Base-by-base conservation (phyloP, 2,888 invertebrate genomes). In the Nemotelus nigrinus region DNA sequence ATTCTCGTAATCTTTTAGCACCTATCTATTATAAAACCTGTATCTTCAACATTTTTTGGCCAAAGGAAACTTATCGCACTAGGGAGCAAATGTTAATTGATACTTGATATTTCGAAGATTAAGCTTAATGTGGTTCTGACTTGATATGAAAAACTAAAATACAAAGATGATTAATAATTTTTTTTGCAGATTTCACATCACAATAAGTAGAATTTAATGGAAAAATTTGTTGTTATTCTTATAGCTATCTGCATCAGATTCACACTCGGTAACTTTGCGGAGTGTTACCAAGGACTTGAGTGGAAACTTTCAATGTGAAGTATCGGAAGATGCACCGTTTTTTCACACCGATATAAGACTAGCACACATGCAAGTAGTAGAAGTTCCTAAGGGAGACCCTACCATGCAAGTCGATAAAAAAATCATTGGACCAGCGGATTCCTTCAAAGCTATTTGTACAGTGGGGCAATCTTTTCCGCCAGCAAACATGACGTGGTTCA, bases 321-420 rank as follows among this genome's bases (percentile, higher is more conserved):
- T 90, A 58, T 89, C 89, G n/a, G 90, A 89, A 79, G 90, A 90
- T 85, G 89, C 89, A 53, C 90, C 90, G 5, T 86, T 89, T 68
- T 90, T 90, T 81, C 90, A 90, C 82, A 90, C 90, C 25, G 89
- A 89, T 79, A 89, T 89, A 80, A 87, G 88, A 57, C 85, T 88
- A 7, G 88, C 89, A 53, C 86, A 88, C 81, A 88, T 90, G 87
- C 89, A 89, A 82, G 89, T 90, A 80, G 89, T 89, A 83, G 90
- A 89, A 83, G 84, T 89, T 80, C 89, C 89, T 48, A 88, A 89
- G 77, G 88, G 88, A 78, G 89, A 88, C 67, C 89, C 89, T 39
- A 86, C 88, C 41, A 85, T 90, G 83, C 87, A 88, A 80, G 88
- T 89, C 74, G 89, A 89, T 82, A 88, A 89, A 78, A 89, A 88